Base-by-base conservation (phyloP, 1,140 invertebrate species). In the Muscidifurax raptorellus region DNA sequence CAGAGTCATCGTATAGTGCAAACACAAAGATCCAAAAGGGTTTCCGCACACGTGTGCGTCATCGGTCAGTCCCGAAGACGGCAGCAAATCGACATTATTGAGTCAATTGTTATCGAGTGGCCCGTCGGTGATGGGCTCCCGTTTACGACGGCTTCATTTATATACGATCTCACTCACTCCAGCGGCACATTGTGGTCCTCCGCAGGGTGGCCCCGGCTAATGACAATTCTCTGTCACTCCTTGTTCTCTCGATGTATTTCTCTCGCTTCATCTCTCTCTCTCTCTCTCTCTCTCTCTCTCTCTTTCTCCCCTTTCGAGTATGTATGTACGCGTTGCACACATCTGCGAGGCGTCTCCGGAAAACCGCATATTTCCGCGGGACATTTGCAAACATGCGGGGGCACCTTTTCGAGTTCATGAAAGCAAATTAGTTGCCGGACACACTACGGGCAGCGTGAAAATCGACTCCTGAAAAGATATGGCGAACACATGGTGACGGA, bases 151-250 rank as follows among this genome's bases (percentile, higher is more conserved):
- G n/a, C 84, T 82, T 80, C 66, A 82, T 79, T 82, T 47, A 18
- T 40, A 40, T 9, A 76, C 27, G 9, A 66, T 66, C 44, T 47
- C 44, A 10, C 44, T 18, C 18, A 47, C 76, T 30, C 64, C 64
- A 84, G 76, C 72, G 30, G 64, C 75, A 85, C 86, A 89, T 89
- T 89, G 88, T 83, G 85, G 83, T 36, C 86, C 90, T 67, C 89
- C 80, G 77, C 87, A 71, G 89, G 89, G 88, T 84, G 87, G 40
- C 88, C 64, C 77, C 87, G 88, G 87, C 87, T 91, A 91, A 91
- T 91, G 90, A 90, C 88, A 85, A 81, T 89, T 81, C 81, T 28
- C 32, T 76, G 66, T 72, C 83, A 47, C 83, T 84, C 83, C 84
- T 81, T 28, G 59, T 64, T 83, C 64, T 52, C 22, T 64, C 71